Percentiles rank a stretch among this genome's conserved stretches.
phyloP scores from a whole-genome alignment of 2,797 vertebrate genomes.

The Channallabes apus region DNA sequence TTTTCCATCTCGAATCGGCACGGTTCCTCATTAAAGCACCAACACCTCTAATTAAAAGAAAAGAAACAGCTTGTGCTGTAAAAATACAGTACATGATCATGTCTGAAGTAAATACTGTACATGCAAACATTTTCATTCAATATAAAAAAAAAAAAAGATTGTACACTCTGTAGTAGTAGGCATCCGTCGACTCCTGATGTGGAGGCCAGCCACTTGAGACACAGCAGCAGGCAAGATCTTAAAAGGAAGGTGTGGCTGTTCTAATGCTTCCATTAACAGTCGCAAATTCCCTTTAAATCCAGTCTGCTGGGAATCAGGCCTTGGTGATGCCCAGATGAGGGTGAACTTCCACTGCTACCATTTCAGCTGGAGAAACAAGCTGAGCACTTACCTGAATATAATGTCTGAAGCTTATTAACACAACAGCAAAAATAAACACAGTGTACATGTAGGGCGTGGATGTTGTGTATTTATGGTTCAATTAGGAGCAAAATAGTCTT shows the following conservation, averaged over 20 bases:
- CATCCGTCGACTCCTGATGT: not conserved
- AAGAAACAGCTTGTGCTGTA: not conserved
- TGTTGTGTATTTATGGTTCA: not conserved
- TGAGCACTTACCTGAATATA: constrained; percentile 24
- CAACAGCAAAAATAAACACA: not conserved
- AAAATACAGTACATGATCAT: constrained; percentile 6
- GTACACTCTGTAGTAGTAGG: not conserved
- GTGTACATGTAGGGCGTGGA: not conserved
- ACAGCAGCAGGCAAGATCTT: constrained; percentile 77
- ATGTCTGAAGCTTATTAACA: not conserved
- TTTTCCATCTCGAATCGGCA: not conserved
- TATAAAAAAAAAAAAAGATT: not conserved
- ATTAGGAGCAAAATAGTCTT: not conserved
- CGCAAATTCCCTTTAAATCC: constrained; percentile 69
- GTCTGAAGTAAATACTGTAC: not conserved
- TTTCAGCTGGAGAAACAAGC: not conserved
- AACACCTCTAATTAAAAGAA: not conserved
- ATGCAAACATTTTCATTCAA: constrained; percentile 14
- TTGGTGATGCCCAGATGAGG: constrained; percentile 50
- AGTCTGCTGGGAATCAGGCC: constrained; percentile 73
- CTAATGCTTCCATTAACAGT: constrained; percentile 65
- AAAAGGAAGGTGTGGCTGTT: constrained; percentile 69
- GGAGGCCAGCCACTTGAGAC: constrained; percentile 51
- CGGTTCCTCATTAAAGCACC: not conserved
- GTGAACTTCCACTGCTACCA: not conserved